Evolutionary conservation across 2,113 vertebrate species (phyloP).

Genomic region (Thamnophis sirtalis): DNA sequence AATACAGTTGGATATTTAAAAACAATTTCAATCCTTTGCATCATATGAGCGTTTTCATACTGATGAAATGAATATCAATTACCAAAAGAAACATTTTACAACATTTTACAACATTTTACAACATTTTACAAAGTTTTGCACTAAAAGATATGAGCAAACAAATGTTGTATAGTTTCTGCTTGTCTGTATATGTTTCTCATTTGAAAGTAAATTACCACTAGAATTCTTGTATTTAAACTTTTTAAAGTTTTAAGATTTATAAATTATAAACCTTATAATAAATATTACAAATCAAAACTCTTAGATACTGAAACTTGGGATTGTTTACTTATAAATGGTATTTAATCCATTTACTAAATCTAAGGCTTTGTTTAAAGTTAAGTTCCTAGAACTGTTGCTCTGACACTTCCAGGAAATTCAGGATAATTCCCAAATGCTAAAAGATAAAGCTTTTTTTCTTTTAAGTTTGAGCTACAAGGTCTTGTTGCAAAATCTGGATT

Average conservation of each 20-base stretch:
- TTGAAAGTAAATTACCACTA: not conserved
- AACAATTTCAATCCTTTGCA: not conserved
- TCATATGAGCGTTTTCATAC: not conserved
- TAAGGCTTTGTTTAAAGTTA: not conserved
- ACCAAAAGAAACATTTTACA: not conserved
- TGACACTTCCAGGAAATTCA: not conserved
- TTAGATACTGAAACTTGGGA: not conserved
- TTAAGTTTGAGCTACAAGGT: not conserved
- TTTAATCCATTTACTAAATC: not conserved
- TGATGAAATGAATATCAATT: not conserved
- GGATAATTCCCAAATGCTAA: not conserved
- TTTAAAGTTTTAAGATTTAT: too few species aligned
- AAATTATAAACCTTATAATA: not conserved
- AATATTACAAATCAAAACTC: not conserved
- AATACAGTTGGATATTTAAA: too few species aligned
- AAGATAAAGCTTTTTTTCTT: not conserved
- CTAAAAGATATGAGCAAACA: not conserved
- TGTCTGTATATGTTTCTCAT: not conserved
- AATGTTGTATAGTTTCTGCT: not conserved
- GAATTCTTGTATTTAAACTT: not conserved
- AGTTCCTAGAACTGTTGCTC: not conserved
- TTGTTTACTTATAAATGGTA: too few species aligned
- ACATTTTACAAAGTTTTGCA: not conserved
- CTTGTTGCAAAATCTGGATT: not conserved
- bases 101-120: too few species aligned